Conservation (phyloP, 1,140 invertebrate species). For the Chironomus striatipennis region DNA sequence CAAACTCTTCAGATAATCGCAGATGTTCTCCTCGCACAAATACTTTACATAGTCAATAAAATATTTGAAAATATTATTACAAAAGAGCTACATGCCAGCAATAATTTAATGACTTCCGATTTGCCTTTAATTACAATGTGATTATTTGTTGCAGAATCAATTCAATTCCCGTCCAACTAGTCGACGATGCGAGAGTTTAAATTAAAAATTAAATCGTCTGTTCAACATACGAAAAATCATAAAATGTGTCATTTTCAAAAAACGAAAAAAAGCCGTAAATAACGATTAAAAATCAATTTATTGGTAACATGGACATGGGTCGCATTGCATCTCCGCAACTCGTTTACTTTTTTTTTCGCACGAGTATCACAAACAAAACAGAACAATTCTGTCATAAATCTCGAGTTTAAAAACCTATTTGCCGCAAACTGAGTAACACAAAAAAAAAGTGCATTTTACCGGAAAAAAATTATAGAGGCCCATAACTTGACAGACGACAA, state of each 20-base stretch:
- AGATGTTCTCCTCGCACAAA: not conserved
- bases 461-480: slow-evolving; percentile 2
- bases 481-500: not conserved
- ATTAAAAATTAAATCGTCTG: slow-evolving; percentile 1
- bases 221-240: slow-evolving; percentile 2
- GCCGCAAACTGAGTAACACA: slow-evolving; percentile 9
- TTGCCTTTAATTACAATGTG: slow-evolving; percentile 7
- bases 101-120: not conserved
- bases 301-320: slow-evolving; percentile 20
- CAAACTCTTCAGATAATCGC: not conserved
- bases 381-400: slow-evolving; percentile 19
- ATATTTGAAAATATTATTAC: no score
- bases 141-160: not conserved
- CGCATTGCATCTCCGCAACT: not conserved
- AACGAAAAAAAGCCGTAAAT: slow-evolving; percentile 13
- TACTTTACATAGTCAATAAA: no score
- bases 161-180: no score
- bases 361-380: slow-evolving; percentile 7
- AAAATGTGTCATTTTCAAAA: slow-evolving; percentile 18
- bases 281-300: slow-evolving; percentile 24
- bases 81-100: not conserved
- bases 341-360: slow-evolving; percentile 17
- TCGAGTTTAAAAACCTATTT: slow-evolving; percentile 23
- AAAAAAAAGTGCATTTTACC: slow-evolving; percentile 18
- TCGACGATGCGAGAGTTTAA: not conserved